phyloP scores from a whole-genome alignment of 2,113 vertebrate genomes.

The Oreochromis tanganicae region DNA sequence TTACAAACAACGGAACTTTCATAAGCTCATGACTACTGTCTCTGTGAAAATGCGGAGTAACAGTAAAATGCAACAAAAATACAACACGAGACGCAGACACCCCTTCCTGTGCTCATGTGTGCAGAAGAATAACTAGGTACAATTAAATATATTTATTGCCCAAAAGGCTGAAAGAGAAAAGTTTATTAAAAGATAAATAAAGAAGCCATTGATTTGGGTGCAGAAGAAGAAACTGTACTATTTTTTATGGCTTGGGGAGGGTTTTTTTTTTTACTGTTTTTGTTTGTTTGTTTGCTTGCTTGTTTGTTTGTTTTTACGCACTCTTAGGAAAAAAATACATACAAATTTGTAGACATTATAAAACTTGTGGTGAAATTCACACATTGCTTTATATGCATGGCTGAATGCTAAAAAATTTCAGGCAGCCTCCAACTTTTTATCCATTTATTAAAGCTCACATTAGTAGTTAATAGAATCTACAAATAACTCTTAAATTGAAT shows the following conservation, averaged over 20 bases:
- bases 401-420: neutral
- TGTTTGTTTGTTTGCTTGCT: neutral
- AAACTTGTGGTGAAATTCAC: neutral
- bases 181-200: neutral
- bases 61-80: neutral
- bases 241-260: neutral
- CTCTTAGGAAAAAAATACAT: neutral
- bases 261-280: rapidly evolving
- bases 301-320: neutral
- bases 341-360: neutral
- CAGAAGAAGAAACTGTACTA: neutral
- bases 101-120: neutral
- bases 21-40: conserved; percentile 25
- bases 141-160: neutral
- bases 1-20: conserved; percentile 51
- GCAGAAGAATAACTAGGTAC: neutral
- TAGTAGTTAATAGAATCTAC: neutral
- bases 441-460: neutral
- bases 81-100: neutral
- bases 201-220: neutral
- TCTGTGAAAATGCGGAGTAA: conserved; percentile 12
- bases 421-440: neutral
- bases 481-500: neutral
- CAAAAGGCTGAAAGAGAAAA: neutral
- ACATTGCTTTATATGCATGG: neutral